These are phyloP conservation scores for Oikopleura dioica DNA, from an alignment of 23 tunicate species.

Conservation along the genomic window DNA sequence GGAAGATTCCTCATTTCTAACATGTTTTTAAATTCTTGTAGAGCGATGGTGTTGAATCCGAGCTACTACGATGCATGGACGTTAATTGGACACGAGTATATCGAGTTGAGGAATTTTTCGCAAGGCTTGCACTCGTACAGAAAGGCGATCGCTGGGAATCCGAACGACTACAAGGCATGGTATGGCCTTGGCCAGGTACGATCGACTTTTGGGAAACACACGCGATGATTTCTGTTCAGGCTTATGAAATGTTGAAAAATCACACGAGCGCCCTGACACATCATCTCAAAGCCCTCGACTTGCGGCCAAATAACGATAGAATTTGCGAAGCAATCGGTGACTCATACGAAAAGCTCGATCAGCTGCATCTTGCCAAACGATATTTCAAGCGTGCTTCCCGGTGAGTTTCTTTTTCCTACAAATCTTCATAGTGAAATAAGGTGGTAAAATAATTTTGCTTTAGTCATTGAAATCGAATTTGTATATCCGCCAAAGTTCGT, in stretches of 20 bases:
- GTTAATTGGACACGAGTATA: constrained; percentile 84
- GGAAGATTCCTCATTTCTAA: neutral
- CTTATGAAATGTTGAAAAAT: constrained; percentile 63
- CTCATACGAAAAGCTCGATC: neutral
- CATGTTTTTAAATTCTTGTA: constrained; percentile 28
- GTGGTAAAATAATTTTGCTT: too few species aligned
- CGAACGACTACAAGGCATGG: constrained; percentile 81
- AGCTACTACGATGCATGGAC: constrained; percentile 89
- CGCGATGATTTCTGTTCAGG: too few species aligned
- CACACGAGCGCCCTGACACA: constrained; percentile 22
- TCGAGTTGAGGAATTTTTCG: constrained; percentile 62
- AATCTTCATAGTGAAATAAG: too few species aligned
- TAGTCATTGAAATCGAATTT: too few species aligned
- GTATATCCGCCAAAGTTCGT: too few species aligned
- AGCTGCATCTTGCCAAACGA: neutral
- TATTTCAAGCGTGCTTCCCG: neutral
- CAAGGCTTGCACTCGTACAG: constrained; percentile 86
- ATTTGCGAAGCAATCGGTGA: neutral
- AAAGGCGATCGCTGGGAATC: constrained; percentile 62
- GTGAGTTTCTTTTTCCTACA: constrained; percentile 1
- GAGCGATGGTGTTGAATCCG: constrained; percentile 66
- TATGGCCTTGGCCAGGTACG: constrained; percentile 96
- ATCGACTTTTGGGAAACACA: too few species aligned
- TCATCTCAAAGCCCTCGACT: neutral
- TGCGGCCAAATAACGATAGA: neutral